These are phyloP conservation scores for Aldrovandia affinis DNA, from an alignment of 2,797 vertebrate genomes.

Conservation along the genomic window DNA sequence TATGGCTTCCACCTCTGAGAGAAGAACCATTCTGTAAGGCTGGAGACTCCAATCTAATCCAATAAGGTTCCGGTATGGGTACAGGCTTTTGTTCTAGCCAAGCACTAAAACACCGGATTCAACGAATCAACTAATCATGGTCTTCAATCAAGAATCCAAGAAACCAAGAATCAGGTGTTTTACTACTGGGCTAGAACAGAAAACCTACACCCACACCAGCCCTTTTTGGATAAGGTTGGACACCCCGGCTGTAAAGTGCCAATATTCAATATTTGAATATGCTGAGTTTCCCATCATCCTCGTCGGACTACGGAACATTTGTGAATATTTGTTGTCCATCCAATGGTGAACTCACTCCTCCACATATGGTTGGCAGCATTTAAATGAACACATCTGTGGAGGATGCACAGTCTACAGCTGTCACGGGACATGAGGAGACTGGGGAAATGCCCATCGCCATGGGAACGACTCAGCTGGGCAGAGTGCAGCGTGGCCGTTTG, in stretches of 20 bases:
- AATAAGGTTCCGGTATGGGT: too few relatives aligned
- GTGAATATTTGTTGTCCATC: not conserved
- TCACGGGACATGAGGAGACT: not conserved
- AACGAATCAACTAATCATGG: too few relatives aligned
- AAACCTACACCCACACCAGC: not conserved
- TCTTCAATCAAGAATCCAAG: too few relatives aligned
- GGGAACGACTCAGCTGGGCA: not conserved
- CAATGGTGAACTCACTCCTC: not conserved
- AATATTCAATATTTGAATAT: not conserved
- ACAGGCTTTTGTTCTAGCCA: too few relatives aligned
- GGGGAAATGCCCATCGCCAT: not conserved
- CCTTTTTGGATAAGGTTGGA: not conserved
- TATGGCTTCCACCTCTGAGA: not conserved
- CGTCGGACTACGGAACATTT: not conserved
- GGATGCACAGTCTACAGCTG: not conserved
- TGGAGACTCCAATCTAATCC: too few relatives aligned
- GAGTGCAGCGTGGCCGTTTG: not conserved
- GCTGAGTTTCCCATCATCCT: not conserved
- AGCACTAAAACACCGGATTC: too few relatives aligned
- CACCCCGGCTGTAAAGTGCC: too few relatives aligned
- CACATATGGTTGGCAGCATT: not conserved
- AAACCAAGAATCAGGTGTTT: too few relatives aligned
- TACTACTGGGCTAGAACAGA: not conserved
- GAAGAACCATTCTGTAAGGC: not conserved
- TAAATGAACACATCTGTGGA: not conserved